Evolutionary conservation across 2,888 invertebrate genomes (phyloP).

Genomic region (Callosobruchus maculatus): DNA sequence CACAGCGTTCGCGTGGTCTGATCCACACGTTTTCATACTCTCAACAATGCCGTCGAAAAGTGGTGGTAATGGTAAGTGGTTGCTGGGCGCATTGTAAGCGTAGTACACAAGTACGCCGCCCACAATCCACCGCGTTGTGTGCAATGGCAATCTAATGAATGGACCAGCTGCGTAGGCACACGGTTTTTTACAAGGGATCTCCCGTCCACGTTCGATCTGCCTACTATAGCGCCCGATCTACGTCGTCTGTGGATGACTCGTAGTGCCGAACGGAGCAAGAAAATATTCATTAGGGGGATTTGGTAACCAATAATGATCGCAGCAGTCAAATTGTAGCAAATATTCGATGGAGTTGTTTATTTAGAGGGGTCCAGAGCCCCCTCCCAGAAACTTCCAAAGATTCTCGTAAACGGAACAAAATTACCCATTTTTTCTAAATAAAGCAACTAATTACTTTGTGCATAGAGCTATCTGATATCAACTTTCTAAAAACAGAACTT

Average conservation of each 20-base stretch:
- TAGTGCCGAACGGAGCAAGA: not conserved
- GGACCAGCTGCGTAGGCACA: not conserved
- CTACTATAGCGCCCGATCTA: not conserved
- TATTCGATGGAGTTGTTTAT: too few species aligned
- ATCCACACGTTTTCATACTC: too few species aligned
- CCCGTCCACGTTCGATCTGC: not conserved
- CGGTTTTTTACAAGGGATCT: not conserved
- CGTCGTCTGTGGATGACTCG: not conserved
- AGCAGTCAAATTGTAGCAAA: too few species aligned
- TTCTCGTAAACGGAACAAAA: too few species aligned
- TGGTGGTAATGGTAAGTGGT: not conserved
- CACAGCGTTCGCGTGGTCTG: too few species aligned
- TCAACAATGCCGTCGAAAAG: not conserved
- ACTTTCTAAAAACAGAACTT: too few species aligned
- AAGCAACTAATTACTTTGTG: too few species aligned
- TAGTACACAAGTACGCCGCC: not conserved
- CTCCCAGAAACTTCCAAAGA: too few species aligned
- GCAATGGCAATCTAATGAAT: not conserved
- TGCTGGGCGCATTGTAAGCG: not conserved
- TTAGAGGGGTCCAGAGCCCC: too few species aligned
- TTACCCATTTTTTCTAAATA: too few species aligned
- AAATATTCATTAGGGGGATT: not conserved
- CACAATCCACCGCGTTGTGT: not conserved
- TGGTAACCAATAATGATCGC: too few species aligned
- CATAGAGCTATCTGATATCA: too few species aligned